Percentiles rank a stretch among this genome's conserved stretches.
phyloP scores from a whole-genome alignment of 2,888 invertebrate genomes.

The Boloria selene region DNA sequence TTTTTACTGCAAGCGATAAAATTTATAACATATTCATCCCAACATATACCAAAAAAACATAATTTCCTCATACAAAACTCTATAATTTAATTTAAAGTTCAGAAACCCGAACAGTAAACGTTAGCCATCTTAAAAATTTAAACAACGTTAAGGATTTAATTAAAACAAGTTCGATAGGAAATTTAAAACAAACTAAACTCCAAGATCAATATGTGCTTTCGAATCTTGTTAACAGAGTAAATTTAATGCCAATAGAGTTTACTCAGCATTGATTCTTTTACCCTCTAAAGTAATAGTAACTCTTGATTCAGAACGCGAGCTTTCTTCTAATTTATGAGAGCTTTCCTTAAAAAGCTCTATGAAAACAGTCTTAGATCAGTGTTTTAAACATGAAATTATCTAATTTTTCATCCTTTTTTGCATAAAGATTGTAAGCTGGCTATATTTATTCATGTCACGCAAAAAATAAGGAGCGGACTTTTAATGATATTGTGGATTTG shows the following conservation, averaged over 20 bases:
- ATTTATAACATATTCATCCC: too few species aligned
- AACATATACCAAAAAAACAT: neutral
- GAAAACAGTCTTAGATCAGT: neutral
- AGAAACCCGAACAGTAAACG: constrained; percentile 25
- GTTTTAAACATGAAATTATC: constrained; percentile 12
- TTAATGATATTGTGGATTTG: constrained; percentile 11
- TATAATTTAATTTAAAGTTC: constrained; percentile 14
- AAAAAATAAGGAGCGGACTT: constrained; percentile 15
- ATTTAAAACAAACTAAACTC: constrained; percentile 41
- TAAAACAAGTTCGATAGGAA: constrained; percentile 40
- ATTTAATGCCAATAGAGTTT: constrained; percentile 38
- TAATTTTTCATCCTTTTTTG: constrained; percentile 17
- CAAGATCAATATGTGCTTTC: constrained; percentile 41
- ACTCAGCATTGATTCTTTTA: constrained; percentile 34
- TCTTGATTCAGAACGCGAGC: constrained; percentile 4
- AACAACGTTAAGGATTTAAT: constrained; percentile 36
- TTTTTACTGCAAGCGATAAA: too few species aligned
- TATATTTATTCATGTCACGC: constrained; percentile 22
- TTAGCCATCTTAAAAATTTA: constrained; percentile 36
- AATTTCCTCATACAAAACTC: constrained; percentile 13
- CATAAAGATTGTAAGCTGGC: constrained; percentile 1
- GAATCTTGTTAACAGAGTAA: constrained; percentile 41
- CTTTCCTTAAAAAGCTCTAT: neutral
- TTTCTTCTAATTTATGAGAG: neutral
- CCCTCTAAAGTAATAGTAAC: constrained; percentile 41